A percentile compares a stretch with the other conserved stretches of the same genome.
Conservation (phyloP, 2,113 vertebrate species). For the Peucedramus taeniatus region DNA sequence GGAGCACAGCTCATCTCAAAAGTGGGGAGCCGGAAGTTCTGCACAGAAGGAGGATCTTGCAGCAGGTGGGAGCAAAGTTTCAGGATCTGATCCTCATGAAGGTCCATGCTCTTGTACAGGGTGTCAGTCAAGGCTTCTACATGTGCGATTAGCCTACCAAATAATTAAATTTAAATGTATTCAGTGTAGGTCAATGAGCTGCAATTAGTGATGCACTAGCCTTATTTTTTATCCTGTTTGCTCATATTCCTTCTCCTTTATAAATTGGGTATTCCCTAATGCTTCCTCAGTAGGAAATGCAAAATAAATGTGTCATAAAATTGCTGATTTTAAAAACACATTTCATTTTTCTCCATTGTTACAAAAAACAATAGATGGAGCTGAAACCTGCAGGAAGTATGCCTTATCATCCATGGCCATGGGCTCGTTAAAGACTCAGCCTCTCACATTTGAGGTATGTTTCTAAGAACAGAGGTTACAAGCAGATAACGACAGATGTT, state of each 20-base stretch:
- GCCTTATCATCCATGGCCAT: neutral
- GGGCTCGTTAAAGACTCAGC: neutral
- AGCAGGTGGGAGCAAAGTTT: neutral
- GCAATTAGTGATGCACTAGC: neutral
- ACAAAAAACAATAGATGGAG: neutral
- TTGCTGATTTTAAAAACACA: slow-evolving; percentile 4
- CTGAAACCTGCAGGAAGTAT: slow-evolving; percentile 4
- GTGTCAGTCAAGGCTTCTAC: neutral
- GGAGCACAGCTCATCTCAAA: neutral
- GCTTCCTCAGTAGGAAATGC: neutral
- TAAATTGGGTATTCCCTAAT: neutral
- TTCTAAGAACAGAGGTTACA: neutral
- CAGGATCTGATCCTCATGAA: neutral
- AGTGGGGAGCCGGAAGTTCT: neutral
- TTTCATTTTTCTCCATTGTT: slow-evolving; percentile 28
- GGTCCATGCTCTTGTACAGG: neutral
- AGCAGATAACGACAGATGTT: neutral
- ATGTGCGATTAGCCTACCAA: accelerated
- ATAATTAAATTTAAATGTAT: neutral
- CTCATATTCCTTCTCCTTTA: neutral
- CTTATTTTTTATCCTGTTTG: neutral
- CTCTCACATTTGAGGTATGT: neutral
- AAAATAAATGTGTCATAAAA: neutral
- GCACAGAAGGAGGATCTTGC: neutral
- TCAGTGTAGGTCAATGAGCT: neutral